Evolutionary conservation across 2,888 invertebrate species (phyloP), one percentile per base, ranked within the genome.

Genomic region (Sminthurides aquaticus): DNA sequence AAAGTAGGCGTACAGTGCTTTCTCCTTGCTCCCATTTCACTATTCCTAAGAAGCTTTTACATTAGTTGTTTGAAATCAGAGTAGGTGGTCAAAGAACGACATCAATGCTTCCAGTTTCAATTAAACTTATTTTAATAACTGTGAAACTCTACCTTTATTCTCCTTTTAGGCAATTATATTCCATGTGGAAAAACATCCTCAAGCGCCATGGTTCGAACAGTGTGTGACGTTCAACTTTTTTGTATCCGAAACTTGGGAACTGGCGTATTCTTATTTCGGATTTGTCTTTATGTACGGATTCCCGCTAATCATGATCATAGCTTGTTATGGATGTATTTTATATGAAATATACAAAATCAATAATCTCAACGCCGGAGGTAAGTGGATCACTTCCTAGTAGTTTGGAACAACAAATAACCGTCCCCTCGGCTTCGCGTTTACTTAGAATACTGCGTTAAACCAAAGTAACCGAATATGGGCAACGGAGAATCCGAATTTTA

Each of bases 171-270:
- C 85, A 76, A 82, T 88, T 72, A 85, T 95, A 67, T 95, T 95
- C 79, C 93, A 91, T 77, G 83, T 91, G 62, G 90, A 90, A 76
- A 81, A 82, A 52, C 95, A 96, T 80, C 95, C 95, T 0, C 83
- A 85, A 61, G 84, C 87, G 62, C 85, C 84, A 59, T 90, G 88
- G 88, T 96, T 90, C 80, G 86, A 85, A 75, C 96, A 97, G 77
- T 97, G 97, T 79, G 90, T 96, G 62, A 88, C 91, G 0, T 90
- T 89, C 80, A 87, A 91, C 76, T 86, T 87, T 59, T 87, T 92
- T 76, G 85, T 87, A 22, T 84, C 86, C 1, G 78, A 81, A 66
- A 79, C 82, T 1, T 87, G 90, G 76, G 90, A 92, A 80, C 81
- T 91, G 69, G 84, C 85, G 8, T 95, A 95, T 80, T 87, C 87